phyloP scores from a whole-genome alignment of 2,797 vertebrate species.

The Sphenodon punctatus region DNA sequence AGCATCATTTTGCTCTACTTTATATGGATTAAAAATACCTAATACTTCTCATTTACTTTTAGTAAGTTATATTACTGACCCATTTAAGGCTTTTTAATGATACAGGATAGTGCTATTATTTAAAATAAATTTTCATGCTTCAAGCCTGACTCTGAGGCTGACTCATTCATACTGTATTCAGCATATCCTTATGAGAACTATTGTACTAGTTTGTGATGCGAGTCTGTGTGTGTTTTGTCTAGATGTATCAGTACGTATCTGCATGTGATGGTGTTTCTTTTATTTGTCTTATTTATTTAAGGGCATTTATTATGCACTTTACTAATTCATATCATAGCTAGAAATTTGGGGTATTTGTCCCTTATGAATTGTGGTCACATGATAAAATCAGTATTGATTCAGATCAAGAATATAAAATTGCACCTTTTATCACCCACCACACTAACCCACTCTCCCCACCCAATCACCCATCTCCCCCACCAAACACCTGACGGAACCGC shows the following conservation, averaged over 20 bases:
- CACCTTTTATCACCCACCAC: too few relatives aligned
- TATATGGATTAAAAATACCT: not conserved
- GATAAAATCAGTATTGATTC: not conserved
- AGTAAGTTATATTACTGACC: not conserved
- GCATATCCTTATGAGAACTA: not conserved
- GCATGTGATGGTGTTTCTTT: not conserved
- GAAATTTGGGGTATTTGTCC: not conserved
- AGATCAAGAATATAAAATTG: too few relatives aligned
- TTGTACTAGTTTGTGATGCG: not conserved
- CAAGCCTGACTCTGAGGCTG: not conserved
- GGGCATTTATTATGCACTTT: not conserved
- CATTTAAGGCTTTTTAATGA: not conserved
- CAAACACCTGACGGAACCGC: too few relatives aligned
- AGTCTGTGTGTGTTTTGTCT: not conserved
- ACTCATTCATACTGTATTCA: not conserved
- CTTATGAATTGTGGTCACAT: not conserved
- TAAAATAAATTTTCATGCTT: not conserved
- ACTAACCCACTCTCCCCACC: too few relatives aligned
- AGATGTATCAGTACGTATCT: not conserved
- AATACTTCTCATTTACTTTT: not conserved
- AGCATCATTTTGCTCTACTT: not conserved
- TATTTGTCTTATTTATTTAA: not conserved
- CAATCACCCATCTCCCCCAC: too few relatives aligned
- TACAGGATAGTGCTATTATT: too few relatives aligned
- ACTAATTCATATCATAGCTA: not conserved